phyloP scores from a whole-genome alignment of 2,888 invertebrate species.

The Cosmorhoe ocellata region DNA sequence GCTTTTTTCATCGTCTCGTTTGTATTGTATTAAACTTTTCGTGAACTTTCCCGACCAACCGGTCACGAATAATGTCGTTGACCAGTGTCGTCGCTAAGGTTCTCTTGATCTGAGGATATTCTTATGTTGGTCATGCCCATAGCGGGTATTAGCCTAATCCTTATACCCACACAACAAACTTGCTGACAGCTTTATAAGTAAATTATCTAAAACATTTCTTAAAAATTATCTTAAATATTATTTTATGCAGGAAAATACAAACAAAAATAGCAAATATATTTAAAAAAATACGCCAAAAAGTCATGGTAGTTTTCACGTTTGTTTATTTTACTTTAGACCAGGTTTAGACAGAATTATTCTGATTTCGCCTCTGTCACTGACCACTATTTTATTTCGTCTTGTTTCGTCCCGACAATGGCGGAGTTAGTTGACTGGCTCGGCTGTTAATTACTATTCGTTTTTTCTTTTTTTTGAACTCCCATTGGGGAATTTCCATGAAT shows the following conservation, averaged over 20 bases:
- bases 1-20: conserved; percentile 50
- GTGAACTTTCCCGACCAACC: conserved; percentile 46
- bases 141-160: too few species aligned
- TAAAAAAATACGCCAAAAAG: too few species aligned
- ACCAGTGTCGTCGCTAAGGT: conserved; percentile 11
- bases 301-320: too few species aligned
- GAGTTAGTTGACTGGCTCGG: conserved; percentile 50
- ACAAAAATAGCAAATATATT: too few species aligned
- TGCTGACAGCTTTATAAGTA: too few species aligned
- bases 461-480: conserved; percentile 41
- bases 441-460: conserved; percentile 60
- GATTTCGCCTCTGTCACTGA: conserved; percentile 28
- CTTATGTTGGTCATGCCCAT: too few species aligned
- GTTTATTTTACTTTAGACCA: too few species aligned
- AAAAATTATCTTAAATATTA: too few species aligned
- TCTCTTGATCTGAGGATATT: too few species aligned
- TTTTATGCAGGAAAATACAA: too few species aligned
- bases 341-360: background rate
- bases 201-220: too few species aligned
- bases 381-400: conserved; percentile 60
- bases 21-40: conserved; percentile 60
- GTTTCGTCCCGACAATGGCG: conserved; percentile 49
- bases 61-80: conserved; percentile 43
- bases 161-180: too few species aligned
- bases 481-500: conserved; percentile 49